Base-by-base conservation (phyloP, 2,888 invertebrate genomes). In the Agrilus biguttatus region DNA sequence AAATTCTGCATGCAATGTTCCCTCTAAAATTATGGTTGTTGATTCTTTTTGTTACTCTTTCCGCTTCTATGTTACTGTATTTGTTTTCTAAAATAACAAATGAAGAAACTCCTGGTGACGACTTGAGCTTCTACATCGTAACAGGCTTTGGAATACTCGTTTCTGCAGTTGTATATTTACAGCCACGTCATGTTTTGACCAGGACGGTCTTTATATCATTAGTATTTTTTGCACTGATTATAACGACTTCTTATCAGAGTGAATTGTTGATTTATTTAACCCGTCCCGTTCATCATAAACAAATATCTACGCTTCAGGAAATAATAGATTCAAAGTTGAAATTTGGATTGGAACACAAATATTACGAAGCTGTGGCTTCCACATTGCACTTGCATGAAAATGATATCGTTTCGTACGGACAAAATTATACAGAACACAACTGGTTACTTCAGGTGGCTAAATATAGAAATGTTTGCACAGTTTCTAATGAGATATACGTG, bases 231-330 rank as follows among this genome's bases (percentile, higher is more conserved):
- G 69, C 71, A 23, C 58, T 76, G 28, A 63, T 75, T 48, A 62
- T 75, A 46, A 54, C 70, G 10, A 71, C 73, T 1, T 65, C 70
- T 1, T 78, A 77, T 46, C 72, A 76, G 47, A 75, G 77, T 0
- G 72, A 75, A 50, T 58, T 78, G 46, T 74, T 77, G 46, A 64
- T 68, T 12, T 73, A 75, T 1, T 64, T 78, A 37, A 71, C 71
- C 8, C 66, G 73, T 54, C 75, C 77, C 1, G 62, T 67, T 2
- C 68, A 63, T 44, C 66, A 74, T 47, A 61, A 71, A 49, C 77
- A 78, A 61, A 67, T 78, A 7, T 58, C 71, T 41, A 69, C 66
- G 1, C 60, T 75, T 4, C 54, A 69, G 35, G 73, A 77, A 48
- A 63, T 77, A 8, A 55, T 75, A 7, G 57, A 60, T 0, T 69